phyloP scores from a whole-genome alignment of 1,140 invertebrate species.

The Dendrolimus punctatus region DNA sequence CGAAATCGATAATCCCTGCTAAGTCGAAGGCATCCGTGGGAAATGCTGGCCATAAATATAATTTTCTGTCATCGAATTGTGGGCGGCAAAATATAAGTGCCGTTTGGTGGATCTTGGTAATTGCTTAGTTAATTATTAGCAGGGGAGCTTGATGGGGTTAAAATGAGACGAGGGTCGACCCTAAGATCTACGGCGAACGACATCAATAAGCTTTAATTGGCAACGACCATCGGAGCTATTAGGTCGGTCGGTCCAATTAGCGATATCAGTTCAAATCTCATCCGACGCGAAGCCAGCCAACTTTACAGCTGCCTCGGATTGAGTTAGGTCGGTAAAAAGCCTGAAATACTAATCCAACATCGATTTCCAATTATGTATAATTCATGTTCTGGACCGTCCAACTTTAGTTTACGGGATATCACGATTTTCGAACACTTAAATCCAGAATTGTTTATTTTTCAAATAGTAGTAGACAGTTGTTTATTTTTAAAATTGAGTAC shows the following conservation, averaged over 20 bases:
- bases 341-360: not conserved
- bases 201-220: slow-evolving; percentile 66
- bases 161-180: slow-evolving; percentile 57
- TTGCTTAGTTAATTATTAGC: slow-evolving; percentile 66
- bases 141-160: slow-evolving; percentile 49
- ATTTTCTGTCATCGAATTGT: slow-evolving; percentile 4
- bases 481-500: no score
- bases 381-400: not conserved
- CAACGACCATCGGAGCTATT: slow-evolving; percentile 54
- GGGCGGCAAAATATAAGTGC: slow-evolving; percentile 22
- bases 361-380: not conserved
- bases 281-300: slow-evolving; percentile 10
- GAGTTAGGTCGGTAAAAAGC: slow-evolving; percentile 10
- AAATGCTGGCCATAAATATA: no score
- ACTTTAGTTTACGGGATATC: no score
- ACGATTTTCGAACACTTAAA: no score
- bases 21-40: no score
- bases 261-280: slow-evolving; percentile 46
- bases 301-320: slow-evolving; percentile 9
- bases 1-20: no score
- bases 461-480: not conserved
- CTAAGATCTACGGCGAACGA: slow-evolving; percentile 44
- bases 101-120: slow-evolving; percentile 39
- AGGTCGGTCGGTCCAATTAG: slow-evolving; percentile 49
- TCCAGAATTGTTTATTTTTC: no score